phyloP scores from a whole-genome alignment of 2,113 vertebrate genomes.

The Scartelaos histophorus region DNA sequence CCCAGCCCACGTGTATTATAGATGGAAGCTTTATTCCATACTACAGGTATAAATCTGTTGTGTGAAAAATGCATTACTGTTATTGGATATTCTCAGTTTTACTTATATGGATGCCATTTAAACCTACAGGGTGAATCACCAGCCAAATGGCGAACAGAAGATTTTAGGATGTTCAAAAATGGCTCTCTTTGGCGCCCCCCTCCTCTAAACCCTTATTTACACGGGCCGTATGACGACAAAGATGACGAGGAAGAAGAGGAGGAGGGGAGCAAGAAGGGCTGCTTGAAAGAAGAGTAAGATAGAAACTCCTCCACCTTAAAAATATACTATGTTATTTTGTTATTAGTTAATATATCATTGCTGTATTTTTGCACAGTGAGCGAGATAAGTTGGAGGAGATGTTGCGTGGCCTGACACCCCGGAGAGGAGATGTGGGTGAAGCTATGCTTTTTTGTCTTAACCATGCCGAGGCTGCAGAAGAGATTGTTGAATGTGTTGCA shows the following conservation, averaged over 20 bases:
- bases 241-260: conserved; percentile 90
- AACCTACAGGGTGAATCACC: conserved; percentile 89
- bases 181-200: conserved; percentile 97
- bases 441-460: conserved; percentile 97
- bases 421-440: conserved; percentile 92
- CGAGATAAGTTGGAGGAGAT: conserved; percentile 97
- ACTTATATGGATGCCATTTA: neutral
- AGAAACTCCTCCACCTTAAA: neutral
- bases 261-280: conserved; percentile 90
- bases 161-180: conserved; percentile 98
- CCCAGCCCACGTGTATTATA: conserved; percentile 97
- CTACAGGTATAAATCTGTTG: conserved; percentile 83
- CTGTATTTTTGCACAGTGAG: conserved; percentile 80
- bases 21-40: conserved; percentile 98
- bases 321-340: neutral
- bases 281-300: conserved; percentile 95
- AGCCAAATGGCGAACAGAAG: conserved; percentile 95
- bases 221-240: conserved; percentile 92
- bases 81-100: neutral
- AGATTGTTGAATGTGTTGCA: conserved; percentile 96
- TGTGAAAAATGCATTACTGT: neutral
- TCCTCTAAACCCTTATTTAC: conserved; percentile 93
- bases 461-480: conserved; percentile 96
- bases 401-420: conserved; percentile 88
- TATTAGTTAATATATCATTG: neutral